phyloP scores from a whole-genome alignment of 2,888 invertebrate genomes.

The Dilophus febrilis region DNA sequence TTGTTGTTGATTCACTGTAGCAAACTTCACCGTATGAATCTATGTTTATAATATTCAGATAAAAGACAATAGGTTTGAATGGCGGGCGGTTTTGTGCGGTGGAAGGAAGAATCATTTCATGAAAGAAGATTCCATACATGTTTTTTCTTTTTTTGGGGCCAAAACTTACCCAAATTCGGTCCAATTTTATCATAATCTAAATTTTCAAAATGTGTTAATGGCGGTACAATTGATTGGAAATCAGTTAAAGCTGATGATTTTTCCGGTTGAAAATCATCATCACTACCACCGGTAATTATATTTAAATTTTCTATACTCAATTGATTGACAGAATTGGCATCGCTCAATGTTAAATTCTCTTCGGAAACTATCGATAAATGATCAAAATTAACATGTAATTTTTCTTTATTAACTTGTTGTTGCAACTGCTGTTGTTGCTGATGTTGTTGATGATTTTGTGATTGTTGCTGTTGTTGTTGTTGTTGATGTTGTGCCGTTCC shows the following conservation, averaged over 20 bases:
- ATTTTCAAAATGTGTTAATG: slow-evolving; percentile 29
- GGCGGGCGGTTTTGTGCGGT: background rate
- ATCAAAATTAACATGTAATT: slow-evolving; percentile 42
- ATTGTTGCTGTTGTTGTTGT: background rate
- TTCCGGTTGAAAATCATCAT: background rate
- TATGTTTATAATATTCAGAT: background rate
- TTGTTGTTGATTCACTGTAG: slow-evolving; percentile 13
- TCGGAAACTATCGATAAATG: slow-evolving; percentile 62
- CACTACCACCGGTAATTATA: background rate
- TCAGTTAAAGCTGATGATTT: slow-evolving; percentile 13
- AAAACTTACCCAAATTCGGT: slow-evolving; percentile 18
- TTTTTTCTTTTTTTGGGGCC: too few relatives aligned
- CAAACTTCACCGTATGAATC: slow-evolving; percentile 1
- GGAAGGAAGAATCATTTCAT: too few relatives aligned
- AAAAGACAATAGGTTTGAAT: background rate
- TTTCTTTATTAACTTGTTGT: slow-evolving; percentile 23
- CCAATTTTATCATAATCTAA: slow-evolving; percentile 23
- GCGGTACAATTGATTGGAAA: slow-evolving; percentile 25
- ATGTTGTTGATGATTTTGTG: background rate
- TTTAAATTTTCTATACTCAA: slow-evolving; percentile 13
- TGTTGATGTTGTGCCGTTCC: slow-evolving; percentile 2
- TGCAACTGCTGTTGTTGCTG: background rate
- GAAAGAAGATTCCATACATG: too few relatives aligned
- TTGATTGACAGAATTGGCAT: slow-evolving; percentile 13
- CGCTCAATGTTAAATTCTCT: slow-evolving; percentile 35